These are phyloP conservation scores for Orientallactaga bullata DNA, from an alignment of 2,113 vertebrate genomes.

Conservation along the genomic window DNA sequence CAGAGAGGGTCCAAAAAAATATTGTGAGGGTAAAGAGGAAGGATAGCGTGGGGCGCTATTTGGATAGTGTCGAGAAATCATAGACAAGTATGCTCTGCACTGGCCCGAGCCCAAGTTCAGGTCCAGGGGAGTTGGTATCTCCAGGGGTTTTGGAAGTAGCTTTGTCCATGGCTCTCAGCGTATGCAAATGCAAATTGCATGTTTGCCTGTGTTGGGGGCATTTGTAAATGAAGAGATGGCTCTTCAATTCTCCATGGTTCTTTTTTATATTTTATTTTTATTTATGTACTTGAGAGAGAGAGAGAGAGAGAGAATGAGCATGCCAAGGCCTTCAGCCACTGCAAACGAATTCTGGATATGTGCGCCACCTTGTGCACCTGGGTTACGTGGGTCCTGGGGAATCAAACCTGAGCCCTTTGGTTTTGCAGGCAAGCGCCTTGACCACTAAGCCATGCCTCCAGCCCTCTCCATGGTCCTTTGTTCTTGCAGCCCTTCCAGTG, in stretches of 20 bases:
- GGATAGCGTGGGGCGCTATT: background rate
- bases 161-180: background rate
- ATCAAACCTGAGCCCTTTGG: no score
- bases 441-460: no score
- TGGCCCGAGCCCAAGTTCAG: background rate
- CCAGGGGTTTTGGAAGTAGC: background rate
- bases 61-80: background rate
- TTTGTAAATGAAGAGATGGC: background rate
- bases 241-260: background rate
- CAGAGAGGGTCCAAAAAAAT: background rate
- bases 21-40: background rate
- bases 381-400: no score
- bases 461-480: no score
- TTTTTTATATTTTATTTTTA: background rate
- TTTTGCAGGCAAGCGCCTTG: no score
- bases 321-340: no score
- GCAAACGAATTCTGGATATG: no score
- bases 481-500: background rate
- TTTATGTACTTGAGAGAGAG: no score
- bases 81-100: background rate
- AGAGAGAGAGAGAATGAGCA: no score
- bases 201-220: rapidly evolving
- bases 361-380: no score
- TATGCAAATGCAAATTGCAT: rapidly evolving
- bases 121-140: no score